A percentile compares a stretch with the other conserved stretches of the same genome.
These are phyloP conservation scores for Caradrina clavipalpis DNA, from an alignment of 2,888 invertebrate species.

Conservation along the genomic window DNA sequence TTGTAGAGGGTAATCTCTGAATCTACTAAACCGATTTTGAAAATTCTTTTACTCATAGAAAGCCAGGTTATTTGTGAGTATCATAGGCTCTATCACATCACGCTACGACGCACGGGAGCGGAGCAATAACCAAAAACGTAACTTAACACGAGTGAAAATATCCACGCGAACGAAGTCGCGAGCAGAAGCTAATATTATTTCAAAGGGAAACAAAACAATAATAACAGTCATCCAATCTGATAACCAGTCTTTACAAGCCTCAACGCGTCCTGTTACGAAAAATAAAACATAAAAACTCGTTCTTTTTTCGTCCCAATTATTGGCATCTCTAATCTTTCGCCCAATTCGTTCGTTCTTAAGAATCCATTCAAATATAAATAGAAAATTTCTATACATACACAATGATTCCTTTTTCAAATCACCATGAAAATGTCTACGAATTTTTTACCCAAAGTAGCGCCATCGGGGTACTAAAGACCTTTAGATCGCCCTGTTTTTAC, in stretches of 20 bases:
- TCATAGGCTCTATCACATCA: no score
- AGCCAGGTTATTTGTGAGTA: no score
- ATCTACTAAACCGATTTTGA: no score
- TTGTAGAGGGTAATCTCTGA: no score
- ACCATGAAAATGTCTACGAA: constrained; percentile 46
- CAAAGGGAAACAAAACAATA: no score
- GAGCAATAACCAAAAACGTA: no score
- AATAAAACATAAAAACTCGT: not conserved
- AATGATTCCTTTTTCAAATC: constrained; percentile 50
- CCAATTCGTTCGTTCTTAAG: constrained; percentile 8
- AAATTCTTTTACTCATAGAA: no score
- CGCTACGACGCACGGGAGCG: no score
- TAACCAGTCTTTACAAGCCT: not conserved
- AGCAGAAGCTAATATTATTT: not conserved
- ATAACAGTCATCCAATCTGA: no score
- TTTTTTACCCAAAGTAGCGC: constrained; percentile 15
- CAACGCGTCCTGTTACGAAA: not conserved
- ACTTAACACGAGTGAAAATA: no score
- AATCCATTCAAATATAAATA: constrained; percentile 37
- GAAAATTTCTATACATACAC: constrained; percentile 11
- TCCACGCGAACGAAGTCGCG: no score
- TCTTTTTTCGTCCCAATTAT: constrained; percentile 21
- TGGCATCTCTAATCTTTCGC: constrained; percentile 14
- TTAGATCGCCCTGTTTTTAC: constrained; percentile 64
- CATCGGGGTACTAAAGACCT: constrained; percentile 57